Percentiles rank a stretch among this genome's conserved stretches.
These are phyloP conservation scores for Falco columbarius DNA, from an alignment of 2,797 vertebrate genomes.

Conservation along the genomic window DNA sequence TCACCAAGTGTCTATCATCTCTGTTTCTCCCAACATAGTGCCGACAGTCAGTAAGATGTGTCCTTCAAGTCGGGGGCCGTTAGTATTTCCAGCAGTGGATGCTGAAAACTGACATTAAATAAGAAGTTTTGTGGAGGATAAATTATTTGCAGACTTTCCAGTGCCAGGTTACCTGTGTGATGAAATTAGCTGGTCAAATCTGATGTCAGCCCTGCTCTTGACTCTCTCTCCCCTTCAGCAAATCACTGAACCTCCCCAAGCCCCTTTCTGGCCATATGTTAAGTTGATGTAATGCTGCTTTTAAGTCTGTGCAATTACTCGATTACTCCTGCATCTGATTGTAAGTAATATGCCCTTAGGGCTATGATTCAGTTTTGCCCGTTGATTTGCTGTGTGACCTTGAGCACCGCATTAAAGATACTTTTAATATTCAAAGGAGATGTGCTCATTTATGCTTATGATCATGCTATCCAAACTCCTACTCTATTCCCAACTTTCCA, in stretches of 20 bases:
- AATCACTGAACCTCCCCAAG: neutral
- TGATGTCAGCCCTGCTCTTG: neutral
- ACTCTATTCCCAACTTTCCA: neutral
- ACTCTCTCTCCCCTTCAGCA: neutral
- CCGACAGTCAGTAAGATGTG: neutral
- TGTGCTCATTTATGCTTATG: neutral
- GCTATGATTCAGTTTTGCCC: neutral
- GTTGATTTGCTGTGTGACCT: slow-evolving; percentile 16
- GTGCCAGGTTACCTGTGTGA: neutral
- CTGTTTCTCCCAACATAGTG: rapidly evolving
- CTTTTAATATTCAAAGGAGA: neutral
- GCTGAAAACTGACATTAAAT: neutral
- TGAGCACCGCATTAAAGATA: neutral
- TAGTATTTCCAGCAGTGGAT: neutral
- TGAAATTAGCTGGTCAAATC: neutral
- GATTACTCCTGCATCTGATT: neutral
- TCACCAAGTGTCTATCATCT: neutral
- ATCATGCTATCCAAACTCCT: neutral
- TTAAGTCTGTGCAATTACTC: neutral
- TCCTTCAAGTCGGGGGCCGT: neutral
- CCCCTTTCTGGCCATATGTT: neutral
- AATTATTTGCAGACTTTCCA: neutral
- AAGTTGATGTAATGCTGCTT: neutral
- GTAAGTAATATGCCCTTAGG: neutral
- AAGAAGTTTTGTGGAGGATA: neutral